Conservation (phyloP, 2,888 invertebrate species). For the Thumatha senex region DNA sequence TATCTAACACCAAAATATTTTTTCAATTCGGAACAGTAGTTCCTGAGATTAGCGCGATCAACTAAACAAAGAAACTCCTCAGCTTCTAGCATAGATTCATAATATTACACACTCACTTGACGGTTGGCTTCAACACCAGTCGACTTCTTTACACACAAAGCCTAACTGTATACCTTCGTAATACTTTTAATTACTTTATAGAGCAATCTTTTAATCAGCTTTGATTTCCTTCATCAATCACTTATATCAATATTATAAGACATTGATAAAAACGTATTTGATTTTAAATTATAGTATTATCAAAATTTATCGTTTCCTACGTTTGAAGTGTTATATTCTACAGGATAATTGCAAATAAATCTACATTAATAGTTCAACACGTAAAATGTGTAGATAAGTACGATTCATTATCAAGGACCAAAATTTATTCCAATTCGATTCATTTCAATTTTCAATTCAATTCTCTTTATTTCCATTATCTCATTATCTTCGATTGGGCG, state of each 20-base stretch:
- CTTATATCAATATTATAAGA: conserved; percentile 19
- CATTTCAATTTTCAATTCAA: not conserved
- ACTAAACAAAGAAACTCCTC: too few species aligned
- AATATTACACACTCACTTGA: not conserved
- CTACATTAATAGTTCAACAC: not conserved
- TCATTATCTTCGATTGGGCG: too few species aligned
- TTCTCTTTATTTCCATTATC: too few species aligned
- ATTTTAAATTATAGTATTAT: conserved; percentile 25
- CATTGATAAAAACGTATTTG: conserved; percentile 27
- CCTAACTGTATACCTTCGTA: conserved; percentile 19
- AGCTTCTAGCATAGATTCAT: too few species aligned
- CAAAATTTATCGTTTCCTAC: conserved; percentile 2
- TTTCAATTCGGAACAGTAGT: too few species aligned
- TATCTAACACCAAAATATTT: too few species aligned
- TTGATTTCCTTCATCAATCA: conserved; percentile 43
- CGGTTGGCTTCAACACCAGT: not conserved
- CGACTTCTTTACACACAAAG: conserved; percentile 12
- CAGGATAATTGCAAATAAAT: conserved; percentile 7
- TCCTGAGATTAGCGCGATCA: too few species aligned
- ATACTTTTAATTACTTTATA: conserved; percentile 4
- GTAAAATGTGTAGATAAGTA: not conserved
- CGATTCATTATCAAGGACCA: too few species aligned
- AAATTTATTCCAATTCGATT: not conserved
- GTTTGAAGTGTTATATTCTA: conserved; percentile 1
- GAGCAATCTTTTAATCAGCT: conserved; percentile 32